These are phyloP conservation scores for Pagrus major DNA, from an alignment of 2,113 vertebrate species.

Conservation along the genomic window DNA sequence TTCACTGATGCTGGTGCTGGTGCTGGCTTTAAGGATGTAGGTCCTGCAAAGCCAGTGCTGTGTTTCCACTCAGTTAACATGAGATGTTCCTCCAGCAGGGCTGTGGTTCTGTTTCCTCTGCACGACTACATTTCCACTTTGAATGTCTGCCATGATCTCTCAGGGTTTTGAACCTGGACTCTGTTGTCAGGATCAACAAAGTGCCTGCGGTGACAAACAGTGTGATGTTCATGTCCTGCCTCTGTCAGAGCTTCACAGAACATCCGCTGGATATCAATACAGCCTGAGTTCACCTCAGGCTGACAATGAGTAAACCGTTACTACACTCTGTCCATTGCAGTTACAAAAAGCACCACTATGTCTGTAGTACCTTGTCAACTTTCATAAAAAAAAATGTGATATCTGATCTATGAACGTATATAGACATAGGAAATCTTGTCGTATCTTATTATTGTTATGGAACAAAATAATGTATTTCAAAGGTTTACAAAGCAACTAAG, in stretches of 20 bases:
- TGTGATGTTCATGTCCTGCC: slow-evolving; percentile 29
- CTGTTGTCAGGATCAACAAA: slow-evolving; percentile 40
- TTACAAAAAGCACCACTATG: neutral
- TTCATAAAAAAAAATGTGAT: neutral
- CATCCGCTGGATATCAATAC: neutral
- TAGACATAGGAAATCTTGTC: neutral
- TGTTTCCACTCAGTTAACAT: slow-evolving; percentile 37
- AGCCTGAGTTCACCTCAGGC: slow-evolving; percentile 1
- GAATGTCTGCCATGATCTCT: slow-evolving; percentile 33
- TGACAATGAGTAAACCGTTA: neutral
- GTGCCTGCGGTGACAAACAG: slow-evolving; percentile 33
- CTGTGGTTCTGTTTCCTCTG: slow-evolving; percentile 16
- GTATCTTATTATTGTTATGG: neutral
- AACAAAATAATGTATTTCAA: neutral
- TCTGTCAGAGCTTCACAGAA: slow-evolving; percentile 30
- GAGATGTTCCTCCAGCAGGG: neutral
- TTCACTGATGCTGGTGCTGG: neutral
- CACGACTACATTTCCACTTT: slow-evolving; percentile 22
- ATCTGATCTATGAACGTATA: neutral
- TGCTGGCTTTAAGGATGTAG: neutral
- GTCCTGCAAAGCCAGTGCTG: neutral
- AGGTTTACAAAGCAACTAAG: neutral
- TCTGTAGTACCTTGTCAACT: neutral
- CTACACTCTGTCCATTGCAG: neutral
- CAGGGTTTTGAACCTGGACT: slow-evolving; percentile 25